A percentile compares a stretch with the other conserved stretches of the same genome.
Conservation (phyloP, 2,888 invertebrate genomes). For the Synergus laeviventris region DNA sequence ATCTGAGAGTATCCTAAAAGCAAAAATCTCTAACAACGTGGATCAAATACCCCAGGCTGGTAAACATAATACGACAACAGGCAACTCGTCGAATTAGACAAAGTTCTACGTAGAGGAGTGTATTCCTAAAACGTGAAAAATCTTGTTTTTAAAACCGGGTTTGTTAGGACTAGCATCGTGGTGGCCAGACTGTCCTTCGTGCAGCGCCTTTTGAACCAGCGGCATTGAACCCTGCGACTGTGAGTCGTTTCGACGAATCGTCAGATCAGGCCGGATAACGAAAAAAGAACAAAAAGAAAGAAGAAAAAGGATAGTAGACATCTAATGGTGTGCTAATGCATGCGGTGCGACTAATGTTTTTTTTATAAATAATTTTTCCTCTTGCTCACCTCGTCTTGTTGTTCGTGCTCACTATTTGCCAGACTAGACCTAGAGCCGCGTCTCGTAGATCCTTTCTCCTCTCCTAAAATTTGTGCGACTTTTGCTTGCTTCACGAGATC, state of each 20-base stretch:
- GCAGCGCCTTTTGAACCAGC: slow-evolving; percentile 82
- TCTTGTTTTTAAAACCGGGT: slow-evolving; percentile 89
- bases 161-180: slow-evolving; percentile 79
- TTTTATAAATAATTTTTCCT: slow-evolving; percentile 53
- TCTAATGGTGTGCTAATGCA: slow-evolving; percentile 69
- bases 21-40: slow-evolving; percentile 20
- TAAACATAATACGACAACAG: slow-evolving; percentile 40
- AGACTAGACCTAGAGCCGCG: slow-evolving; percentile 85
- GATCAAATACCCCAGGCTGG: slow-evolving; percentile 42
- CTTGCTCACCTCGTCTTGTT: slow-evolving; percentile 87
- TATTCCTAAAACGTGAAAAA: slow-evolving; percentile 90
- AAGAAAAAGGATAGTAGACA: slow-evolving; percentile 72
- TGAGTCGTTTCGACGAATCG: slow-evolving; percentile 74
- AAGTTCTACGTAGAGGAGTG: slow-evolving; percentile 79
- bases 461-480: slow-evolving; percentile 84
- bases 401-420: slow-evolving; percentile 82
- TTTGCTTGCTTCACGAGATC: slow-evolving; percentile 96
- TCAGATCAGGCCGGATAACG: slow-evolving; percentile 73
- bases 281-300: slow-evolving; percentile 75
- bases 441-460: slow-evolving; percentile 81
- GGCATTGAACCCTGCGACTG: slow-evolving; percentile 77
- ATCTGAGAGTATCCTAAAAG: slow-evolving; percentile 37
- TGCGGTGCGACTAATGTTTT: slow-evolving; percentile 52
- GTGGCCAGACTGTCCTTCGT: slow-evolving; percentile 78
- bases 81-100: slow-evolving; percentile 34